Conservation (phyloP, 2,113 vertebrate genomes). For the Pygoscelis antarcticus region DNA sequence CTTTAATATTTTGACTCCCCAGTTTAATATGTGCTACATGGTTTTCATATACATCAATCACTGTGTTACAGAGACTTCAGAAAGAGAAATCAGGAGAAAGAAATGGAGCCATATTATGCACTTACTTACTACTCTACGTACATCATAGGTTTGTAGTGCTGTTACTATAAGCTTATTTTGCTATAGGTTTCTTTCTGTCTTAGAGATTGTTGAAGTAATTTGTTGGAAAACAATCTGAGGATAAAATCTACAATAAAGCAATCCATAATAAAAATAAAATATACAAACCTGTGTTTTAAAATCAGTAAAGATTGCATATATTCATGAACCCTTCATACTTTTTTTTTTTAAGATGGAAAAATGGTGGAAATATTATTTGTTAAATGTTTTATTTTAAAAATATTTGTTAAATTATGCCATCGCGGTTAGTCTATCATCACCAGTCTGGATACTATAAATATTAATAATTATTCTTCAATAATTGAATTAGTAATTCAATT, state of each 20-base stretch:
- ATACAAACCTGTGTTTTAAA: neutral
- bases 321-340: slow-evolving; percentile 15
- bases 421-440: neutral
- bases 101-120: neutral
- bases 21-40: neutral
- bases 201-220: neutral
- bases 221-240: neutral
- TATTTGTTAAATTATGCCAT: slow-evolving; percentile 49
- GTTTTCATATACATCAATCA: neutral
- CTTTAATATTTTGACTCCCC: neutral
- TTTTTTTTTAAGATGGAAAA: neutral
- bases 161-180: neutral
- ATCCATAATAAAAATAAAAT: slow-evolving; percentile 21
- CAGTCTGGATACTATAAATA: slow-evolving; percentile 39
- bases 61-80: neutral
- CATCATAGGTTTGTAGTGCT: neutral
- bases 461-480: slow-evolving; percentile 44
- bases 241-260: neutral
- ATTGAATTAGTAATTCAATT: slow-evolving; percentile 19
- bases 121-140: neutral
- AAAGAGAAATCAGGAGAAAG: neutral
- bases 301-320: neutral
- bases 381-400: slow-evolving; percentile 42
- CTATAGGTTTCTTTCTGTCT: neutral
- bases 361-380: slow-evolving; percentile 6